Conservation (phyloP, 2,888 invertebrate genomes). For the Arctia plantaginis region DNA sequence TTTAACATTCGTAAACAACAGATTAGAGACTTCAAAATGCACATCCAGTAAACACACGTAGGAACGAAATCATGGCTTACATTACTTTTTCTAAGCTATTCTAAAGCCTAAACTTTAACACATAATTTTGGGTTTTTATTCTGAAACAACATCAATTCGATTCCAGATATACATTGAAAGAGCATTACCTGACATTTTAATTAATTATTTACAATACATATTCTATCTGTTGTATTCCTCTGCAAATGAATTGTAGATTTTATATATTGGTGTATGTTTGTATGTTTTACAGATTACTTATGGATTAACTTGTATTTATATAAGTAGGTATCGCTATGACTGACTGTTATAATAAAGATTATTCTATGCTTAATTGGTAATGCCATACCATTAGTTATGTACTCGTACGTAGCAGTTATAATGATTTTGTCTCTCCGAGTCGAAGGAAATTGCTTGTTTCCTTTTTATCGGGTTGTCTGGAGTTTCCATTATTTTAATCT, state of each 20-base stretch:
- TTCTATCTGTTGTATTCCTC: too few species aligned
- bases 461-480: slow-evolving; percentile 53
- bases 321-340: too few species aligned
- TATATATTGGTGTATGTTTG: too few species aligned
- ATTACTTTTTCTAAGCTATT: neutral
- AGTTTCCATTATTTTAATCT: slow-evolving; percentile 61
- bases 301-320: too few species aligned
- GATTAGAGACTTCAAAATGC: neutral
- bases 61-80: neutral
- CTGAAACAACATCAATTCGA: neutral
- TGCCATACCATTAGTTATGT: slow-evolving; percentile 8
- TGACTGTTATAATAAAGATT: too few species aligned
- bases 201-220: too few species aligned
- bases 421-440: slow-evolving; percentile 37
- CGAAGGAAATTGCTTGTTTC: slow-evolving; percentile 64
- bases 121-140: neutral
- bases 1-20: neutral
- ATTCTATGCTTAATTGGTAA: too few species aligned
- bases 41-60: neutral
- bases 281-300: too few species aligned
- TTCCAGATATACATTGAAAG: slow-evolving; percentile 3
- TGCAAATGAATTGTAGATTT: too few species aligned
- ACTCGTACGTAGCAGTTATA: slow-evolving; percentile 8
- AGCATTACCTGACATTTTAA: too few species aligned
- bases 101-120: neutral